phyloP scores from a whole-genome alignment of 1,140 invertebrate genomes.

The Anadara kagoshimensis region DNA sequence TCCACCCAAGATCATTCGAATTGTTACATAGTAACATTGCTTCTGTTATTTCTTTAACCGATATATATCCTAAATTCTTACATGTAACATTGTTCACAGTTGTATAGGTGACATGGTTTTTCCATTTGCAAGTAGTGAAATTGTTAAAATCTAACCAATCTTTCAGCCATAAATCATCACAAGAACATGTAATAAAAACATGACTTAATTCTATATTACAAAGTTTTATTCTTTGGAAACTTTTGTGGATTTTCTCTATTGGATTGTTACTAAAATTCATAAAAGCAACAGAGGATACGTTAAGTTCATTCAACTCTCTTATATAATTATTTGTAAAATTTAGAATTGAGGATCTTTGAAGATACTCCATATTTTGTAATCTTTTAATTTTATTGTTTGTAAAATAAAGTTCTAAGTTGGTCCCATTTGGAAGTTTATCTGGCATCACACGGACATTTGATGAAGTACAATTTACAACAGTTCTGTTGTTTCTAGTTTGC shows the following conservation, averaged over 20 bases:
- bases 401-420: conserved; percentile 11
- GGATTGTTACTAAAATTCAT: too few species aligned
- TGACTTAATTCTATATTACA: conserved; percentile 8
- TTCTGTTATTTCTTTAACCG: not conserved
- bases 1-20: not conserved
- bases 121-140: not conserved
- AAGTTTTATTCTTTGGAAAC: conserved; percentile 21
- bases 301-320: not conserved
- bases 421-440: too few species aligned
- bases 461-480: too few species aligned
- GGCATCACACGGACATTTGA: too few species aligned
- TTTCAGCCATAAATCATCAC: conserved; percentile 16
- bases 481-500: too few species aligned
- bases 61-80: not conserved
- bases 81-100: not conserved
- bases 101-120: too few species aligned
- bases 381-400: conserved; percentile 20
- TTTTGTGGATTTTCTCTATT: conserved; percentile 4
- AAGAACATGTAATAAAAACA: conserved; percentile 8
- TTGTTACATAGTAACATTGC: not conserved
- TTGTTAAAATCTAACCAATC: conserved; percentile 2
- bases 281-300: not conserved
- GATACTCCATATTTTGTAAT: conserved; percentile 10
- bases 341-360: conserved; percentile 7
- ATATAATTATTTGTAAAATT: conserved; percentile 1